A percentile compares a stretch with the other conserved stretches of the same genome.
phyloP scores from a whole-genome alignment of 2,888 invertebrate genomes.

The Hemaris fuciformis region DNA sequence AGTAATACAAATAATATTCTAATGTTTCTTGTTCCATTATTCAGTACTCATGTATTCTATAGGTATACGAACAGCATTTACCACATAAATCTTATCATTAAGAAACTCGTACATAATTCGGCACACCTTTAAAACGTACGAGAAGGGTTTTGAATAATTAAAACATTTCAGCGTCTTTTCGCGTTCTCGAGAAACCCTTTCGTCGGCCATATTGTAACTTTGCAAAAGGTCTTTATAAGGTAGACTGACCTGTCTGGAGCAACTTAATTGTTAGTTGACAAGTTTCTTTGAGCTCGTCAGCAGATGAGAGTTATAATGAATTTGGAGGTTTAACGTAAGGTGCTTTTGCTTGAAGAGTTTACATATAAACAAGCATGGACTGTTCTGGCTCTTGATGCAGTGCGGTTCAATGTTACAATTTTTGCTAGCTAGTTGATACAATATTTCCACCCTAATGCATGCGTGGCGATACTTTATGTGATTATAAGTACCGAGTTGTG shows the following conservation, averaged over 20 bases:
- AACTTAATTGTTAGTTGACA: not conserved
- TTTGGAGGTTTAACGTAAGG: not conserved
- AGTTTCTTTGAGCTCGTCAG: not conserved
- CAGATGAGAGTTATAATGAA: not conserved
- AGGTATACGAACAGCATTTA: not conserved
- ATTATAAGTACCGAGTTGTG: too few species aligned
- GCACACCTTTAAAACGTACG: not conserved
- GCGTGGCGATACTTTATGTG: too few species aligned
- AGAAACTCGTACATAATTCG: not conserved
- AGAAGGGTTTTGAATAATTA: constrained; percentile 12
- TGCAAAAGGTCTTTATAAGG: not conserved
- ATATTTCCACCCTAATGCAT: too few species aligned
- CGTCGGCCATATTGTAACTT: constrained; percentile 9
- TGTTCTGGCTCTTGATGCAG: not conserved
- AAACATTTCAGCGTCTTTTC: constrained; percentile 15
- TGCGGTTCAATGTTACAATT: too few species aligned
- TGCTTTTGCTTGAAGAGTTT: not conserved
- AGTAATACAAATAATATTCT: too few species aligned
- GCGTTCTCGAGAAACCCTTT: constrained; percentile 10
- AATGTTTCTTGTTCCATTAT: not conserved
- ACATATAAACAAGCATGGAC: not conserved
- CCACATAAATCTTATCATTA: constrained; percentile 13
- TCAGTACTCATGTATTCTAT: not conserved
- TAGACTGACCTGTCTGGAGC: not conserved
- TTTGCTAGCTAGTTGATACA: too few species aligned